Percentiles rank a stretch among this genome's conserved stretches.
Evolutionary conservation across 2,113 vertebrate genomes (phyloP).

Genomic region (Cyprinodon tularosa): DNA sequence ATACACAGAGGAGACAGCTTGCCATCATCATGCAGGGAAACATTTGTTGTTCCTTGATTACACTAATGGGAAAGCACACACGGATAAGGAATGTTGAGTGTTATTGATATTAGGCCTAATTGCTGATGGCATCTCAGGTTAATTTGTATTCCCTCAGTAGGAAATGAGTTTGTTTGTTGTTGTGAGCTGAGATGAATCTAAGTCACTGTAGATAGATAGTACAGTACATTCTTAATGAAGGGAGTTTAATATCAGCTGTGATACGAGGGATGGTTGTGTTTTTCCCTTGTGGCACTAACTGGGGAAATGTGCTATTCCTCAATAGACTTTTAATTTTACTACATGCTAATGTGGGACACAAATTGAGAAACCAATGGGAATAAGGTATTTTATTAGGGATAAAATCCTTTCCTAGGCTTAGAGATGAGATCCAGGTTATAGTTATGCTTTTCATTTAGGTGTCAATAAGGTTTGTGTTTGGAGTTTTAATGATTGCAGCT

Average conservation of each 20-base stretch:
- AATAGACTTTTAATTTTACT: background rate
- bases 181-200: constrained; percentile 54
- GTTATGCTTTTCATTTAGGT: no score
- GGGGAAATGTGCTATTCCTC: background rate
- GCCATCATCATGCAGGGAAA: constrained; percentile 80
- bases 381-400: background rate
- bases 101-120: constrained; percentile 85
- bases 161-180: constrained; percentile 74
- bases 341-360: background rate
- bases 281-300: background rate
- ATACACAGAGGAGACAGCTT: constrained; percentile 64
- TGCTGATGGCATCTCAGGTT: constrained; percentile 83
- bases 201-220: constrained; percentile 43
- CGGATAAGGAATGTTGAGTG: constrained; percentile 81
- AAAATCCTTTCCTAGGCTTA: background rate
- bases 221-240: constrained; percentile 28
- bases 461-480: no score
- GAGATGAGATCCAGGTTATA: no score
- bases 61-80: constrained; percentile 78
- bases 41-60: constrained; percentile 84
- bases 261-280: background rate
- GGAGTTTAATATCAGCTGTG: constrained; percentile 1
- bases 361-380: background rate
- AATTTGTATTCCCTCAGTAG: constrained; percentile 80
- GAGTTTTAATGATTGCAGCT: no score